These are phyloP conservation scores for Biston stratarius DNA, from an alignment of 2,888 invertebrate species.

Conservation along the genomic window DNA sequence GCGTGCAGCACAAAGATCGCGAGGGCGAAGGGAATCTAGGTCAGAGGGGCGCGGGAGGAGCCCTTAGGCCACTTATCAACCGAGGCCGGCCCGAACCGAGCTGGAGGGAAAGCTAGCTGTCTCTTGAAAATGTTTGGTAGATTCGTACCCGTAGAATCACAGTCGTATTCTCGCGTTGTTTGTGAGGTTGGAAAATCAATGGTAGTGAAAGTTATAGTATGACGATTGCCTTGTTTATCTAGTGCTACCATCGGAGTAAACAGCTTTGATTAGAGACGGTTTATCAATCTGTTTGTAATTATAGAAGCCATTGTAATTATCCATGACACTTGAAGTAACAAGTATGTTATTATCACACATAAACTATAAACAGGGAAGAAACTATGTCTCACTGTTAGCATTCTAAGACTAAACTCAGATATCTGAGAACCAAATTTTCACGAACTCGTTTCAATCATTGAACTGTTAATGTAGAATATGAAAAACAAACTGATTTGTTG, in stretches of 20 bases:
- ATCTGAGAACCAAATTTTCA: not conserved
- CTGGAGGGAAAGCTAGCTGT: conserved; percentile 76
- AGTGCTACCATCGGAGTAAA: conserved; percentile 14
- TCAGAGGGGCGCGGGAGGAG: conserved; percentile 71
- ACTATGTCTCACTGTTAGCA: not conserved
- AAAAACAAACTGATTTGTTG: conserved; percentile 21
- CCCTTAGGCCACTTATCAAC: conserved; percentile 84
- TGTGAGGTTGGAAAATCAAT: conserved; percentile 46
- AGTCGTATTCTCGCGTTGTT: conserved; percentile 49
- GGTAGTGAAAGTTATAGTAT: conserved; percentile 35
- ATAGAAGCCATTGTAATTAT: conserved; percentile 4
- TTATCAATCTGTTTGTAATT: conserved; percentile 7
- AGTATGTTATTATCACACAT: not conserved
- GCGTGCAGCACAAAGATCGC: conserved; percentile 82
- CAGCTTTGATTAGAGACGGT: conserved; percentile 12
- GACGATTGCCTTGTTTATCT: conserved; percentile 30
- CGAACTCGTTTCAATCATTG: not conserved
- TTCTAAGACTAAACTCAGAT: not conserved
- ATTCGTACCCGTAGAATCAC: conserved; percentile 26
- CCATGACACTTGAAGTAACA: conserved; percentile 6
- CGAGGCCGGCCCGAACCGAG: conserved; percentile 61
- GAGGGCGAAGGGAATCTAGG: conserved; percentile 74
- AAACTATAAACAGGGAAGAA: not conserved
- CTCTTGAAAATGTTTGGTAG: conserved; percentile 70
- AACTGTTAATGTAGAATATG: conserved; percentile 8